phyloP scores from a whole-genome alignment of 2,888 invertebrate genomes.

The Orchesellides sinensis region DNA sequence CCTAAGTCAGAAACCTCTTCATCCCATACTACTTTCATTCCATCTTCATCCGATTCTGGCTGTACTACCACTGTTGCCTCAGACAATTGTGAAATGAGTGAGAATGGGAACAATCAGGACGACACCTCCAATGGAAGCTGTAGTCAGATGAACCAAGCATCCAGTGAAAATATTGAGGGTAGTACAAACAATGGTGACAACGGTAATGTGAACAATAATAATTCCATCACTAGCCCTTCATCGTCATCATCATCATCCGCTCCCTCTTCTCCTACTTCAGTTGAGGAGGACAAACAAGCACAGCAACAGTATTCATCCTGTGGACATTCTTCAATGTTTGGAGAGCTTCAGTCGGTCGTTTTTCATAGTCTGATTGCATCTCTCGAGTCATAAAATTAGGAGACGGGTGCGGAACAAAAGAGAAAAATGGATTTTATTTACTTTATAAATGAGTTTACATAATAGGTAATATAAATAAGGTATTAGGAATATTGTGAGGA shows the following conservation, averaged over 20 bases:
- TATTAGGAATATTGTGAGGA: too few species aligned
- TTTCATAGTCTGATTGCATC: constrained; percentile 81
- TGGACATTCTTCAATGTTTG: constrained; percentile 83
- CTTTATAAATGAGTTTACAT: background rate
- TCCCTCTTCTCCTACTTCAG: constrained; percentile 22
- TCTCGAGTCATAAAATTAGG: constrained; percentile 78
- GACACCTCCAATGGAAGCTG: constrained; percentile 16
- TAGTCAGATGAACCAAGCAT: constrained; percentile 17
- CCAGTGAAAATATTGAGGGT: constrained; percentile 51
- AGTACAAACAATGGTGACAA: constrained; percentile 41
- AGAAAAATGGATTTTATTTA: constrained; percentile 23
- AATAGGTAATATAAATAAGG: too few species aligned
- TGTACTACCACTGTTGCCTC: constrained; percentile 3
- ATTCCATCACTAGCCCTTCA: constrained; percentile 39
- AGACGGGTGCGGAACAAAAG: background rate
- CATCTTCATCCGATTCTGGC: constrained; percentile 33
- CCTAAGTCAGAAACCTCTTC: constrained; percentile 10
- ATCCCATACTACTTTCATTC: constrained; percentile 43
- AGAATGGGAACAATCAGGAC: constrained; percentile 11
- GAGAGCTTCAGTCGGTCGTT: constrained; percentile 81
- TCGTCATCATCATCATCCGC: constrained; percentile 22
- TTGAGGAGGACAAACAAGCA: constrained; percentile 62
- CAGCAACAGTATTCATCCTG: constrained; percentile 78
- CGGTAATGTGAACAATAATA: constrained; percentile 46
- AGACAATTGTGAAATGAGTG: constrained; percentile 38